phyloP scores from a whole-genome alignment of 2,888 invertebrate genomes.

The Drosophila parthenogenetica region DNA sequence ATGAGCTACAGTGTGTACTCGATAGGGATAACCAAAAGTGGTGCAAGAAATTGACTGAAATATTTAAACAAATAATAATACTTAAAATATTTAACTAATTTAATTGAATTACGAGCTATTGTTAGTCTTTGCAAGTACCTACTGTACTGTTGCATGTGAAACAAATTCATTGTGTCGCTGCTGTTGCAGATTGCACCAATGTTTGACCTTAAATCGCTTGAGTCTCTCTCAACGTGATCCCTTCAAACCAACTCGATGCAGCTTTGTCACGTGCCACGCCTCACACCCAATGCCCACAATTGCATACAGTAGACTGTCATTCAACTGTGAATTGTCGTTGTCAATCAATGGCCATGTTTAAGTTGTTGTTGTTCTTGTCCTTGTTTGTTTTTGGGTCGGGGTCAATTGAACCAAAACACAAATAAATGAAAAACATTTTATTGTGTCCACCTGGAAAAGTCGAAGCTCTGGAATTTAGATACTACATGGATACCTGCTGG shows the following conservation, averaged over 20 bases:
- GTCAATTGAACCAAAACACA: constrained; percentile 40
- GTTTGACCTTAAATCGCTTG: constrained; percentile 21
- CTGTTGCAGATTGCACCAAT: constrained; percentile 3
- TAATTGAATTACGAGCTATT: too few species aligned
- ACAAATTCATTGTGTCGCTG: constrained; percentile 1
- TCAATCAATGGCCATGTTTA: constrained; percentile 41
- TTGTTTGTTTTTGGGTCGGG: constrained; percentile 36
- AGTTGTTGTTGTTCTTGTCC: constrained; percentile 5
- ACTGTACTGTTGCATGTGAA: constrained; percentile 9
- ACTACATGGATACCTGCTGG: constrained; percentile 2
- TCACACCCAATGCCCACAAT: constrained; percentile 3
- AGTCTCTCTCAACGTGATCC: constrained; percentile 4
- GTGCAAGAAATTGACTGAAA: neutral
- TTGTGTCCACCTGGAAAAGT: constrained; percentile 3
- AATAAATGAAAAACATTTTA: constrained; percentile 35
- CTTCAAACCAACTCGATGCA: constrained; percentile 33
- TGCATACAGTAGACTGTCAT: constrained; percentile 16
- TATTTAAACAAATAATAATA: neutral
- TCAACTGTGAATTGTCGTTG: constrained; percentile 43
- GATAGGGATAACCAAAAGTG: neutral
- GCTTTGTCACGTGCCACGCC: constrained; percentile 50
- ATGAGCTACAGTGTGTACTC: constrained; percentile 32
- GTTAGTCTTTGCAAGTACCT: neutral
- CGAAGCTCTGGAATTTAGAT: neutral
- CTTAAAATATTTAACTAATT: too few species aligned